Conservation (phyloP, 1,140 invertebrate species). For the Pogonomyrmex californicus region DNA sequence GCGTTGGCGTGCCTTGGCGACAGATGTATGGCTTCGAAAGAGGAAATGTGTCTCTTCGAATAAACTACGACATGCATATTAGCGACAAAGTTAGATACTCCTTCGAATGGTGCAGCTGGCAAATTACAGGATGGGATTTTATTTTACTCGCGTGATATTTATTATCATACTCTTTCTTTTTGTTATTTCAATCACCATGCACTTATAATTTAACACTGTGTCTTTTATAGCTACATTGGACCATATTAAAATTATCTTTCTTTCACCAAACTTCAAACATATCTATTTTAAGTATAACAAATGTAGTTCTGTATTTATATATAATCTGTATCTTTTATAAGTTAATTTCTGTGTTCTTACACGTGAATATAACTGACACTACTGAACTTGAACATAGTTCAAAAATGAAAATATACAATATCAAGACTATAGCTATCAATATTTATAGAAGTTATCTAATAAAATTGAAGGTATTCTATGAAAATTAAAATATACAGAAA, state of each 20-base stretch:
- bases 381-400: neutral
- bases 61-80: conserved; percentile 36
- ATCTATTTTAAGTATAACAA: no score
- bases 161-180: neutral
- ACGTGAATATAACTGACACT: conserved; percentile 4
- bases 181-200: neutral
- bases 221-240: neutral
- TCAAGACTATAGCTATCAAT: neutral
- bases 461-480: conserved; percentile 1
- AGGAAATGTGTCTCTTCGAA: conserved; percentile 24
- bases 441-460: neutral
- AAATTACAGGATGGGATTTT: neutral
- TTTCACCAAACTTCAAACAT: no score
- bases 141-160: neutral
- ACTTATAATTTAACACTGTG: neutral
- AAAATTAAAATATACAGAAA: neutral
- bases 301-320: neutral
- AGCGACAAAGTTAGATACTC: conserved; percentile 60
- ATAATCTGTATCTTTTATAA: neutral
- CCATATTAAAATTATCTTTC: no score
- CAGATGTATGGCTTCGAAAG: conserved; percentile 47
- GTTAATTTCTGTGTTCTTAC: neutral
- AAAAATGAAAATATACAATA: neutral
- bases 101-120: neutral
- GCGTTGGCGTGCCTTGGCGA: conserved; percentile 64